Base-by-base conservation (phyloP, 1,140 invertebrate species). In the Stegodyphus dumicola region DNA sequence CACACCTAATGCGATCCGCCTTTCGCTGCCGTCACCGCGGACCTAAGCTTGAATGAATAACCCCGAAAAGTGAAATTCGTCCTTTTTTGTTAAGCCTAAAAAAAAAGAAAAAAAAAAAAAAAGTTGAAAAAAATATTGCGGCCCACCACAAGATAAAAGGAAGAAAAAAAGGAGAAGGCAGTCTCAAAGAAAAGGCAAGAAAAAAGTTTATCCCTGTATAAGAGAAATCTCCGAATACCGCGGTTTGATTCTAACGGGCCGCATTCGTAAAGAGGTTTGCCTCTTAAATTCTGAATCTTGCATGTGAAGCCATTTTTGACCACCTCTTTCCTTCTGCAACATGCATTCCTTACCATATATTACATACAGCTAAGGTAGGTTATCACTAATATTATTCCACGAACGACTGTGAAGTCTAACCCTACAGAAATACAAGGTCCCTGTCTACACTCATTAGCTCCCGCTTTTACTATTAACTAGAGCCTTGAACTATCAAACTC, bases 21-120 rank as follows among this genome's bases (percentile, higher is more conserved):
- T 3, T 33, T 33, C 33, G 33, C 33, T 33, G 33, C n/a, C 75
- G 56, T 18, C 9, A 13, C 51, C 69, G 6, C 65, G 10, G 52
- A 7, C 79, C 49, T 81, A 81, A 81, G 79, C 79, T 56, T 64
- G 69, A 81, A 81, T 81, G 79, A 81, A 81, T 81, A 81, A 81
- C 79, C 56, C 54, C 33, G 69, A 81, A 81, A 81, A 81, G 79
- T 81, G 79, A 81, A 81, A 81, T 81, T 81, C 79, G 54, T 15
- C 69, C 69, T 80, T 73, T 81, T 74, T 56, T 81, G 48, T 74
- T 71, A 71, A 69, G n/a, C 10, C 53, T 6, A 11, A 7, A 18
- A 79, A n/a, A 67, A 65, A 77, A 77, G 17, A 77, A 71, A 54
- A 71, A 52, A 15, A 71, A 79, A 17, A 10, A 69, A 69, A 9